Percentiles rank a stretch among this genome's conserved stretches.
These are phyloP conservation scores for Cydia pomonella DNA, from an alignment of 1,140 invertebrate species.

Conservation along the genomic window DNA sequence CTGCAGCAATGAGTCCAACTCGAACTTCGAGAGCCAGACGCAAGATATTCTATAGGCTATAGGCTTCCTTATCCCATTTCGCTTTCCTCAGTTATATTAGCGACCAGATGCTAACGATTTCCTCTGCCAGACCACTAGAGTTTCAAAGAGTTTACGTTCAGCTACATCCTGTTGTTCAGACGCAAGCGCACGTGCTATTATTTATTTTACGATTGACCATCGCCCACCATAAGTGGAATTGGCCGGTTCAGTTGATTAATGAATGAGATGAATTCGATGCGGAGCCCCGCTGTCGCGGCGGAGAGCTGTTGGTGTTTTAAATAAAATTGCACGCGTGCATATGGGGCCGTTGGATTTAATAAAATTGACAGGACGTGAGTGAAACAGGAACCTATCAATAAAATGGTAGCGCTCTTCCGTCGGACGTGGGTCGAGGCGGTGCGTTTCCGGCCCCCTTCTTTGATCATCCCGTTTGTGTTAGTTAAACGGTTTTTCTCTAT, in stretches of 20 bases:
- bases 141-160: slow-evolving; percentile 49
- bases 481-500: slow-evolving; percentile 33
- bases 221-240: slow-evolving; percentile 38
- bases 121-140: slow-evolving; percentile 52
- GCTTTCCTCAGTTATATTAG: slow-evolving; percentile 52
- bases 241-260: slow-evolving; percentile 32
- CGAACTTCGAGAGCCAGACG: slow-evolving; percentile 37
- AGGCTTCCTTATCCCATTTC: slow-evolving; percentile 55
- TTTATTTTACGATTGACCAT: slow-evolving; percentile 48
- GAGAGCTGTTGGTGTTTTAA: slow-evolving; percentile 3
- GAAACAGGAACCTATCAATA: slow-evolving; percentile 76
- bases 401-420: slow-evolving; percentile 71
- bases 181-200: slow-evolving; percentile 53
- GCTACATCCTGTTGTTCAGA: slow-evolving; percentile 61
- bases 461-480: slow-evolving; percentile 60
- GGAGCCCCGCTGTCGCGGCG: not conserved
- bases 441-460: slow-evolving; percentile 65
- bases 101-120: slow-evolving; percentile 61
- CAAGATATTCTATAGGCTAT: no score
- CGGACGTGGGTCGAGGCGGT: slow-evolving; percentile 54
- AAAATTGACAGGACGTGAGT: slow-evolving; percentile 65
- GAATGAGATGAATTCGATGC: slow-evolving; percentile 12
- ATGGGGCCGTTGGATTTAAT: slow-evolving; percentile 36
- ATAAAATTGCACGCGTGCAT: slow-evolving; percentile 9
- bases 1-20: slow-evolving; percentile 35